These are phyloP conservation scores for Xanthorhoe designata DNA, from an alignment of 2,888 invertebrate species.

Conservation along the genomic window DNA sequence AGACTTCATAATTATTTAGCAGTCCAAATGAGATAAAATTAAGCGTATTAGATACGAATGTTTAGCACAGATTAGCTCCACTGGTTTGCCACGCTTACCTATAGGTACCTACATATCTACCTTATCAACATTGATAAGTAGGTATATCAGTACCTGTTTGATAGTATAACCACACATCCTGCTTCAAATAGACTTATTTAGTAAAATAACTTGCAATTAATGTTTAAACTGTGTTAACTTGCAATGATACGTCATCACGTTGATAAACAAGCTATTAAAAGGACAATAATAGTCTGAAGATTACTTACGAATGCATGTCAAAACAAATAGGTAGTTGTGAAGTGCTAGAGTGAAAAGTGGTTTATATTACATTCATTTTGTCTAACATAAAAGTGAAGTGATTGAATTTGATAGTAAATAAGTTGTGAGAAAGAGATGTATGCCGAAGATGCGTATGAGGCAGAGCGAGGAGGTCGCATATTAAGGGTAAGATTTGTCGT, in stretches of 20 bases:
- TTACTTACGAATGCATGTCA: constrained; percentile 20
- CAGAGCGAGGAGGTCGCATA: constrained; percentile 63
- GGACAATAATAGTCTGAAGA: constrained; percentile 42
- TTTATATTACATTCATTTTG: background rate
- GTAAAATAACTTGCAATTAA: background rate
- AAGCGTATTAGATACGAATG: background rate
- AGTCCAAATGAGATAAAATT: background rate
- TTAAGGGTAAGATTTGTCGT: constrained; percentile 62
- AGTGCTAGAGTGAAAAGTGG: background rate
- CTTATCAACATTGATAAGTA: constrained; percentile 44
- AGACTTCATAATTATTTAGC: no score
- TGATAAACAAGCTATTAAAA: constrained; percentile 41
- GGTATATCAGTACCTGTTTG: constrained; percentile 24
- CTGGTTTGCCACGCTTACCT: constrained; percentile 23
- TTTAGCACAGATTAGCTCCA: constrained; percentile 21
- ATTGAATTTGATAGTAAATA: background rate
- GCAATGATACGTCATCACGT: constrained; percentile 21
- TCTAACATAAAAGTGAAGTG: background rate
- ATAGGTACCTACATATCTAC: constrained; percentile 24
- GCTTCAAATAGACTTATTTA: constrained; percentile 14
- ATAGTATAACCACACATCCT: constrained; percentile 34
- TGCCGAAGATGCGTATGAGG: constrained; percentile 72
- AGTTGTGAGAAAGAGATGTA: constrained; percentile 52
- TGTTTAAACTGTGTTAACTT: constrained; percentile 22
- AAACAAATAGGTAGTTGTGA: constrained; percentile 30